Evolutionary conservation across 1,140 invertebrate species (phyloP).

Genomic region (Oppia nitens): DNA sequence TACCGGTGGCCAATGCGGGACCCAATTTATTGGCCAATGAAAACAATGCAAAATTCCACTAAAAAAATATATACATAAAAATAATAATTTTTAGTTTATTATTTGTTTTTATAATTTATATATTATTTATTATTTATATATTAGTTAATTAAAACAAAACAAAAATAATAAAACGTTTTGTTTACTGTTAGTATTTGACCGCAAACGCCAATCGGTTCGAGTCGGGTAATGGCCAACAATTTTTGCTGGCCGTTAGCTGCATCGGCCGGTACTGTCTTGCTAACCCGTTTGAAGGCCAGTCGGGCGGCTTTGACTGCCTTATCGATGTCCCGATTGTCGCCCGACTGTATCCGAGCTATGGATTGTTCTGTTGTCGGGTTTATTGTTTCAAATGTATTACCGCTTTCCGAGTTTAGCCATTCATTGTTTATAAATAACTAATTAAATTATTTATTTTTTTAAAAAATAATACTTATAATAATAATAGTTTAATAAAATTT

Average conservation of each 20-base stretch:
- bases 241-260: constrained; percentile 77
- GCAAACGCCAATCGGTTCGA: too few relatives aligned
- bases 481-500: too few relatives aligned
- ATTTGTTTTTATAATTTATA: too few relatives aligned
- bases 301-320: constrained; percentile 5
- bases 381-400: constrained; percentile 70
- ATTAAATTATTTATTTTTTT: too few relatives aligned
- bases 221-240: constrained; percentile 47
- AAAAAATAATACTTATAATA: too few relatives aligned
- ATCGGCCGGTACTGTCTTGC: constrained; percentile 80
- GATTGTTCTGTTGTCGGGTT: constrained; percentile 72
- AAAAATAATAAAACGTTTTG: too few relatives aligned
- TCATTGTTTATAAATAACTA: constrained; percentile 97
- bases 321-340: constrained; percentile 35
- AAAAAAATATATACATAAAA: too few relatives aligned
- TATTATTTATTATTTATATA: too few relatives aligned
- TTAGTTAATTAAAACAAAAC: too few relatives aligned
- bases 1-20: constrained; percentile 37
- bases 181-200: too few relatives aligned
- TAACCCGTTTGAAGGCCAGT: constrained; percentile 36
- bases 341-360: constrained; percentile 69
- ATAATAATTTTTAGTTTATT: too few relatives aligned
- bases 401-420: constrained; percentile 69
- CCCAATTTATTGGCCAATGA: constrained; percentile 32
- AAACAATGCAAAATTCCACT: constrained; percentile 41